Base-by-base conservation (phyloP, 1,140 invertebrate genomes). In the Drosophila burlai region DNA sequence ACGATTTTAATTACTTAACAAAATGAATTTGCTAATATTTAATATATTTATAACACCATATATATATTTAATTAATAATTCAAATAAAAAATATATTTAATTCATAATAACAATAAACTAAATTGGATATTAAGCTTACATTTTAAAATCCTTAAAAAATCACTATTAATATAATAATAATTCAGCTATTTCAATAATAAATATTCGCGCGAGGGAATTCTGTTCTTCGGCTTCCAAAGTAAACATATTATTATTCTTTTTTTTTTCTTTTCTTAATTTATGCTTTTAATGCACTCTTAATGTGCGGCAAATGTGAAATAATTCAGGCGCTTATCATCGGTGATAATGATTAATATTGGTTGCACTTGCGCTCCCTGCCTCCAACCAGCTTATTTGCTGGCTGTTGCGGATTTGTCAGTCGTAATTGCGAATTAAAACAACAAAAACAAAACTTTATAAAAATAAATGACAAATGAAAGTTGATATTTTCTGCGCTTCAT, bases 281-380 rank as follows among this genome's bases (percentile, higher is more conserved):
- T 81, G 84, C 77, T 65, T 63, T 83, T 83, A 87, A 87, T 87
- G 83, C 81, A 84, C 76, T 89, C 77, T 89, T 87, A 87, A 87
- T 87, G 73, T 82, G 50, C 61, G 64, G 62, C 76, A 86, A 86
- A 86, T 87, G 84, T 76, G 73, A 87, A 87, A 87, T 83, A 89
- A 89, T 87, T 87, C 83, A 83, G 73, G 57, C 61, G 84, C 80
- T 87, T 87, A 87, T 87, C 83, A 87, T 57, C 84, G 54, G 80
- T 75, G 83, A 87, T 87, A 87, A 89, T 89, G 83, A 87, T 87
- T 87, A 89, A 87, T 89, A 89, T 78, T 80, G 58, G 55, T 65
- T 66, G 45, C 68, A 73, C 50, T 74, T 80, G 69, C 54, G 46
- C 67, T 61, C 29, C 38, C 38, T 57, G 15, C 52, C 54, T 24